Base-by-base conservation (phyloP, 2,888 invertebrate genomes). In the Hemistola chrysoprasaria region DNA sequence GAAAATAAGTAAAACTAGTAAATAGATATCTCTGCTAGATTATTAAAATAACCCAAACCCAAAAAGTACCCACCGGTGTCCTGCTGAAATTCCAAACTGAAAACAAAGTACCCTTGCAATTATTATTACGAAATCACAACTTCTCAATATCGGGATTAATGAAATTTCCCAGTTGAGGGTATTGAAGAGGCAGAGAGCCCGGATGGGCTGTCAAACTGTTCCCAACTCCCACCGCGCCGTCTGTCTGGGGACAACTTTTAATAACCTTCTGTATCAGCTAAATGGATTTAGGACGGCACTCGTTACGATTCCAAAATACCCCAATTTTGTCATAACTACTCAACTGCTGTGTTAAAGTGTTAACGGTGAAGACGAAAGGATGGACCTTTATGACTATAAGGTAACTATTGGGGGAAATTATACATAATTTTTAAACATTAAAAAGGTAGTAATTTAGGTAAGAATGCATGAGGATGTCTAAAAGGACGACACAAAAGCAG, bases 241-340 rank as follows among this genome's bases (percentile, higher is more conserved):
- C 76, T 77, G 78, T 68, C 69, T 67, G 60, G 69, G 66, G 78
- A 81, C 84, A 85, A 86, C 73, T 86, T 87, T 85, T 85, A 85
- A 85, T 84, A 84, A 84, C 84, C 80, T 74, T 62, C 76, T 75
- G 79, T 80, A 79, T 78, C 77, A 72, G 68, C 73, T 71, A 86
- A 84, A 85, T 85, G 81, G 83, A 81, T 81, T 79, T 70, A 67
- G 77, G 77, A 70, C 59, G 57, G 57, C 57, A 62, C 61, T 72
- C 68, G 65, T 65, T 68, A 71, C 58, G 52, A 67, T 73, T 62
- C 62, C 52, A 47, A 47, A 51, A 56, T 47, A 16, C 16, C 16
- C 16, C 4, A 16, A 16, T 4, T 16, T 16, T 16, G 16, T 16
- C 4, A 3, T 16, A 16, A 16, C 16, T 16, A 16, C 16, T 16